phyloP scores from a whole-genome alignment of 1,140 invertebrate genomes.

The Scaptomyza graminum region DNA sequence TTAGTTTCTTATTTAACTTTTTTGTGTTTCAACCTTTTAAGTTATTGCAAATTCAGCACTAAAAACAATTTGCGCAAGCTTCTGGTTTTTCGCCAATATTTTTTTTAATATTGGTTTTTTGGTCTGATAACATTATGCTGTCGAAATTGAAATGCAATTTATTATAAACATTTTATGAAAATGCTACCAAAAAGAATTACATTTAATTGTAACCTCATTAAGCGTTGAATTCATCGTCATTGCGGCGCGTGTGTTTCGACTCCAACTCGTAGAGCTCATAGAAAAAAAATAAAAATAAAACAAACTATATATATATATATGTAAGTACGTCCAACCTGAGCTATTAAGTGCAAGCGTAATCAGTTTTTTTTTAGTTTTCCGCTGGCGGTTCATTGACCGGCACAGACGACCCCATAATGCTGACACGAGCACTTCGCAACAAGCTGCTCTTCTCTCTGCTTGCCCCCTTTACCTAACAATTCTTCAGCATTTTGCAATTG shows the following conservation, averaged over 20 bases:
- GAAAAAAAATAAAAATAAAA: no score
- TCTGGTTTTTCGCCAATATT: slow-evolving; percentile 24
- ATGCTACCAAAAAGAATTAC: slow-evolving; percentile 25
- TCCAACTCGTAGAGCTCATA: slow-evolving; percentile 11
- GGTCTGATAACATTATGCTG: slow-evolving; percentile 63
- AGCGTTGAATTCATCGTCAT: slow-evolving; percentile 49
- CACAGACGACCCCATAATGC: slow-evolving; percentile 69
- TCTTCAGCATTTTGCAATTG: slow-evolving; percentile 62
- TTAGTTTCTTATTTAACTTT: slow-evolving; percentile 17
- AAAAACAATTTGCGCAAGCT: slow-evolving; percentile 59
- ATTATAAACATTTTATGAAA: slow-evolving; percentile 42
- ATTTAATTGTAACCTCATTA: slow-evolving; percentile 74
- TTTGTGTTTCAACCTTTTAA: slow-evolving; percentile 28
- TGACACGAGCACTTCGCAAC: slow-evolving; percentile 65
- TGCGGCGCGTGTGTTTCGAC: slow-evolving; percentile 23
- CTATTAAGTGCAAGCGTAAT: slow-evolving; percentile 53
- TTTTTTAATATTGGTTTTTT: slow-evolving; percentile 25
- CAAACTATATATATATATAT: slow-evolving; percentile 26
- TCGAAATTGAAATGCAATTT: slow-evolving; percentile 69
- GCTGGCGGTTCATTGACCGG: slow-evolving; percentile 68
- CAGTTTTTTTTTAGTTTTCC: slow-evolving; percentile 65
- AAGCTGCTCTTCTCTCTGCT: slow-evolving; percentile 4
- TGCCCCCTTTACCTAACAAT: background rate
- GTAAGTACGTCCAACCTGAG: slow-evolving; percentile 34
- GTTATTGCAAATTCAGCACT: slow-evolving; percentile 68